Evolutionary conservation across 1,140 invertebrate genomes (phyloP).

Genomic region (Aleiodes sp.): DNA sequence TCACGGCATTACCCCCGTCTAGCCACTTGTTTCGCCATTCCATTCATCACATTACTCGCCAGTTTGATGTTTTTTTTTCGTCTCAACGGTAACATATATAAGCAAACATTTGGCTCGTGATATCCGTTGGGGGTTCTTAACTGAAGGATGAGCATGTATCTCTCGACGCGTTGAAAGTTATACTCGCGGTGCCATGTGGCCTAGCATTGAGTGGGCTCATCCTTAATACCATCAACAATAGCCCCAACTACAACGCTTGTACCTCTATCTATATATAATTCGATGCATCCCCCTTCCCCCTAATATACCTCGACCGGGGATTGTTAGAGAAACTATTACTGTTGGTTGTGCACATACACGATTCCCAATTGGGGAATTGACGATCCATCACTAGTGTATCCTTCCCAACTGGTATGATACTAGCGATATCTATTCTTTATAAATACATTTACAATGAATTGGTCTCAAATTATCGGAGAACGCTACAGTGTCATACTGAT

Average conservation of each 20-base stretch:
- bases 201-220: slow-evolving; percentile 61
- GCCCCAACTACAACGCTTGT: slow-evolving; percentile 14
- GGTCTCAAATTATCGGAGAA: slow-evolving; percentile 5
- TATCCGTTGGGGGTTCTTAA: neutral
- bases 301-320: slow-evolving; percentile 15
- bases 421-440: slow-evolving; percentile 31
- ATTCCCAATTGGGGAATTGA: slow-evolving; percentile 51
- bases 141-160: slow-evolving; percentile 19
- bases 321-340: slow-evolving; percentile 55
- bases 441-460: neutral
- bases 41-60: neutral
- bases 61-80: slow-evolving; percentile 10
- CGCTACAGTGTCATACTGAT: neutral
- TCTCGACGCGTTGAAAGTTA: slow-evolving; percentile 39
- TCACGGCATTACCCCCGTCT: neutral
- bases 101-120: slow-evolving; percentile 34
- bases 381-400: slow-evolving; percentile 65
- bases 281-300: slow-evolving; percentile 18
- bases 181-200: slow-evolving; percentile 53
- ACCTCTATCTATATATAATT: no score
- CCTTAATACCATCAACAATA: slow-evolving; percentile 58
- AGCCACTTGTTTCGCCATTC: neutral
- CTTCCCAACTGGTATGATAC: slow-evolving; percentile 53
- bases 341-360: neutral
- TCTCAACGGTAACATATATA: slow-evolving; percentile 1